Base-by-base conservation (phyloP, 2,113 vertebrate genomes). In the Xiphophorus hellerii region DNA sequence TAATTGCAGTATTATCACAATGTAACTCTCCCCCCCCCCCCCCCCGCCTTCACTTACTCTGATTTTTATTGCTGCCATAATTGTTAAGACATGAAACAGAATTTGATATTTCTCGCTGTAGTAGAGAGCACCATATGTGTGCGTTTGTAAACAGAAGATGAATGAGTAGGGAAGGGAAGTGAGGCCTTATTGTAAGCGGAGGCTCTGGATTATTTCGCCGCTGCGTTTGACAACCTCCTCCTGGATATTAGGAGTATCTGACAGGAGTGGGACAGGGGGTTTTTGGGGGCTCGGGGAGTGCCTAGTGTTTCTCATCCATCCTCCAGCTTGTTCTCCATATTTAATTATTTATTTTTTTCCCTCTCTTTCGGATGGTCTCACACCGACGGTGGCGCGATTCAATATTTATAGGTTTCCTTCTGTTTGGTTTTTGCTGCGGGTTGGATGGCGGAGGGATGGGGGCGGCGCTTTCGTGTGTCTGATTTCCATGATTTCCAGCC, bases 331-430 rank as follows among this genome's bases (percentile, higher is more conserved):
- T 69, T 48, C 64, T 67, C 51, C 35, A 12, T 61, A 48, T 62
- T 33, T 62, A 76, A 69, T 62, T 69, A 68, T 67, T 67, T 73
- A 67, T 69, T 75, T 71, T 71, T 76, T 77, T 51, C 33, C 58
- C 64, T 74, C 74, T 73, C 54, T 33, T 31, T 69, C 12, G n/a
- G 72, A 85, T 42, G 29, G 77, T 84, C 72, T 85, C 51, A 30
- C 78, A 12, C 80, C 33, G 28, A 74, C 83, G 80, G 77, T 86
- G 74, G 77, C 39, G 35, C 79, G 64, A 88, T 91, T 90, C 86
- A 92, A 89, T 89, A 91, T 92, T 91, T 86, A 92, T 90, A 76
- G 3, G 73, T 86, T 88, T 84, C 85, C 87, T 87, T 85, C 82
- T 89, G 85, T 89, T 93, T 83, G 80, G 33, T 79, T 87, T 91